phyloP scores from a whole-genome alignment of 2,113 vertebrate species.

The Acinonyx jubatus region DNA sequence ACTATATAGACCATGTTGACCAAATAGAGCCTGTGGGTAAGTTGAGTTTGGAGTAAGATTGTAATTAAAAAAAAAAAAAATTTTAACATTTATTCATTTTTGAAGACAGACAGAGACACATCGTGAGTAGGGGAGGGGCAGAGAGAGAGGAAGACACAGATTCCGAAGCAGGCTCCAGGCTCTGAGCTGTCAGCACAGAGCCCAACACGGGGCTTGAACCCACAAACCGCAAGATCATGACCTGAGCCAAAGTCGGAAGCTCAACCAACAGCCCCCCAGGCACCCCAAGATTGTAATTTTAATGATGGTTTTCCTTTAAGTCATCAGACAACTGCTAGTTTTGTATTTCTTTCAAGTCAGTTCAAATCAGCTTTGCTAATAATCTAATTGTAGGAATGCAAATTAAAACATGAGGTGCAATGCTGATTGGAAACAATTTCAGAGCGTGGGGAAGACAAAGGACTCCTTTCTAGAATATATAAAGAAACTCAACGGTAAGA shows the following conservation, averaged over 20 bases:
- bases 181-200: too few relatives aligned
- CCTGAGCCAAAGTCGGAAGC: too few relatives aligned
- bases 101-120: too few relatives aligned
- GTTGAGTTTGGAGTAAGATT: conserved; percentile 66
- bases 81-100: too few relatives aligned
- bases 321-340: not conserved
- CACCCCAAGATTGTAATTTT: not conserved
- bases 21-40: conserved; percentile 94
- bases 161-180: too few relatives aligned
- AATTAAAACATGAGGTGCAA: not conserved
- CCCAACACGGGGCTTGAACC: too few relatives aligned
- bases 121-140: too few relatives aligned
- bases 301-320: not conserved
- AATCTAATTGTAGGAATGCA: conserved; percentile 10
- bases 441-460: not conserved
- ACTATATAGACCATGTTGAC: conserved; percentile 92
- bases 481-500: not conserved
- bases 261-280: too few relatives aligned
- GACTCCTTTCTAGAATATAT: not conserved
- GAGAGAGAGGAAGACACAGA: too few relatives aligned
- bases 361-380: not conserved
- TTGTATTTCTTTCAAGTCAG: not conserved
- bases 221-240: too few relatives aligned
- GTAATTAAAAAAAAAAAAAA: not conserved
- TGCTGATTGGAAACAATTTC: not conserved